A percentile compares a stretch with the other conserved stretches of the same genome.
Conservation (phyloP, 2,797 vertebrate species). For the Lates japonicus region DNA sequence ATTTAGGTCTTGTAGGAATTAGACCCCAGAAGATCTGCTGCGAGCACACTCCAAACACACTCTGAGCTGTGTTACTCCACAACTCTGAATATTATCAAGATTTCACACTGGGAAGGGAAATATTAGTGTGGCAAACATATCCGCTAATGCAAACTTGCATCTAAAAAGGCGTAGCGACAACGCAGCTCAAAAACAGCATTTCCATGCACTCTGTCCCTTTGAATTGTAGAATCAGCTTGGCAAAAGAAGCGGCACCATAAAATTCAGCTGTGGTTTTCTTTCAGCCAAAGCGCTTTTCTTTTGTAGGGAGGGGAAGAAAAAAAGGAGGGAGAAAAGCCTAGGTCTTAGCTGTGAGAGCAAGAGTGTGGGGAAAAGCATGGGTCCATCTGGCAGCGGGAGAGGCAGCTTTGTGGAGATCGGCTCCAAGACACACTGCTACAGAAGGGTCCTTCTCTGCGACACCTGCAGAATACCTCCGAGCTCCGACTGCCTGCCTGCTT, state of each 20-base stretch:
- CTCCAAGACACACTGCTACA: constrained; percentile 88
- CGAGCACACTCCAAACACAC: constrained; percentile 72
- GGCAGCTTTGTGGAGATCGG: constrained; percentile 86
- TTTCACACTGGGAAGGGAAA: constrained; percentile 86
- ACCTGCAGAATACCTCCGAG: constrained; percentile 88
- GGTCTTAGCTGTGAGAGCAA: constrained; percentile 88
- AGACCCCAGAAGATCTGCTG: constrained; percentile 78
- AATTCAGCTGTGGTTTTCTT: constrained; percentile 91
- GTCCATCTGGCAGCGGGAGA: constrained; percentile 89
- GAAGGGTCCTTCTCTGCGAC: constrained; percentile 87
- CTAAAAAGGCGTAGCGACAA: constrained; percentile 83
- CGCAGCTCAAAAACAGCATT: constrained; percentile 83
- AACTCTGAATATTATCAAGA: constrained; percentile 84
- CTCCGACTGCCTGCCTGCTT: constrained; percentile 62
- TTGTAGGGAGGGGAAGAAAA: constrained; percentile 72
- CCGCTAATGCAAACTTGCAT: constrained; percentile 88
- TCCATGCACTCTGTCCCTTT: constrained; percentile 85
- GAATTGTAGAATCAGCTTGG: constrained; percentile 91
- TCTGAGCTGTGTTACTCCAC: constrained; percentile 74
- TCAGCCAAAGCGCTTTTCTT: constrained; percentile 91
- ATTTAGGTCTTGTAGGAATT: constrained; percentile 82
- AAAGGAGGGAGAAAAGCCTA: constrained; percentile 86
- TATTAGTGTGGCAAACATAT: constrained; percentile 86
- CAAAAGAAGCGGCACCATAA: constrained; percentile 89
- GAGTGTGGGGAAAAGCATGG: constrained; percentile 86